Evolutionary conservation across 2,797 vertebrate species (phyloP).

Genomic region (Melanotaenia trifasciata): DNA sequence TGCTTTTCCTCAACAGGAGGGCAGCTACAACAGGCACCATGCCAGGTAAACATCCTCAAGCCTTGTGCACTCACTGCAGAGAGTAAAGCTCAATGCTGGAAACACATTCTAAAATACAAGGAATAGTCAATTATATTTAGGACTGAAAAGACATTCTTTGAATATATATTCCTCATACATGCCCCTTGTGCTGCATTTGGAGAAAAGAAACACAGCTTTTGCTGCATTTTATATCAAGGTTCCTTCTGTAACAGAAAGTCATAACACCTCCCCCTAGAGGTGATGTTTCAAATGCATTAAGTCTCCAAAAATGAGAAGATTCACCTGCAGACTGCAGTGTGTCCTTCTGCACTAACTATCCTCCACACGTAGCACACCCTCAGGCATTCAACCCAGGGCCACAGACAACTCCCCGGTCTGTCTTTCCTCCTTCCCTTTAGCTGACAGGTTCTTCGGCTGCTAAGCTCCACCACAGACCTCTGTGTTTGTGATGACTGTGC

Average conservation of each 20-base stretch:
- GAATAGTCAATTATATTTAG: conserved; percentile 78
- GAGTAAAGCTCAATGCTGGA: conserved; percentile 76
- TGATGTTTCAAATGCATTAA: conserved; percentile 72
- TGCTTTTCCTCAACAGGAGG: conserved; percentile 80
- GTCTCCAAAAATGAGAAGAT: conserved; percentile 76
- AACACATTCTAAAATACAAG: conserved; percentile 71
- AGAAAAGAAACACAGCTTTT: conserved; percentile 55
- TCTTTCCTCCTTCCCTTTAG: conserved; percentile 70
- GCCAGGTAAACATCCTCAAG: conserved; percentile 85
- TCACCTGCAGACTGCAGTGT: conserved; percentile 76
- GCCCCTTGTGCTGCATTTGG: conserved; percentile 62
- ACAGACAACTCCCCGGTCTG: conserved; percentile 78
- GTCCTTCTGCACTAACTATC: conserved; percentile 76
- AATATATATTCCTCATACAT: conserved; percentile 69
- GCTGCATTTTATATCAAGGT: conserved; percentile 69
- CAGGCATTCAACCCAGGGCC: conserved; percentile 83
- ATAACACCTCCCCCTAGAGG: conserved; percentile 66
- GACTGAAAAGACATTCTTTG: conserved; percentile 52
- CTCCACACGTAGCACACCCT: conserved; percentile 80
- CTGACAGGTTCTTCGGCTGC: conserved; percentile 79
- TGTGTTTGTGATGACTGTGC: conserved; percentile 76
- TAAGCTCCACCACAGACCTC: conserved; percentile 74
- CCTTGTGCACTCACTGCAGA: conserved; percentile 81
- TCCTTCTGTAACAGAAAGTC: conserved; percentile 59
- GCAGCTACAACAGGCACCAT: conserved; percentile 82